These are phyloP conservation scores for Brevimyrus niger DNA, from an alignment of 2,113 vertebrate species.

Conservation along the genomic window DNA sequence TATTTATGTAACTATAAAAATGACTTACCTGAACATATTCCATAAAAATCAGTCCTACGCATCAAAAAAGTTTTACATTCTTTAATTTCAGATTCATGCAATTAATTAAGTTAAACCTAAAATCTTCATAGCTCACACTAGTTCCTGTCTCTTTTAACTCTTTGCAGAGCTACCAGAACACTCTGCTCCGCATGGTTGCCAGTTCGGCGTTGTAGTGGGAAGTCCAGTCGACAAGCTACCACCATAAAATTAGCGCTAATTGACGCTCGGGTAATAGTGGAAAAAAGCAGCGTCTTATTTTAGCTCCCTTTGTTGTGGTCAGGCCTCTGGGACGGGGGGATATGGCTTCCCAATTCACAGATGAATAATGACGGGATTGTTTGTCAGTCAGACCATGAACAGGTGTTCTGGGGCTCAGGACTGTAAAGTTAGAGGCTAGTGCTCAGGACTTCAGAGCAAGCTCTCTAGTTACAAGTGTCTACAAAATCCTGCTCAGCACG, in stretches of 20 bases:
- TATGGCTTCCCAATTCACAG: slow-evolving; percentile 27
- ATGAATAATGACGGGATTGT: slow-evolving; percentile 49
- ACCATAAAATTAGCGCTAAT: slow-evolving; percentile 10
- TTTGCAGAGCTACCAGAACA: neutral
- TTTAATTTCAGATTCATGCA: neutral
- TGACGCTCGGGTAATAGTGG: neutral
- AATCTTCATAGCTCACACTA: neutral
- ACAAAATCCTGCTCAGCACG: slow-evolving; percentile 36
- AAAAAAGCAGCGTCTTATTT: neutral
- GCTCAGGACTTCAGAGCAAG: slow-evolving; percentile 24
- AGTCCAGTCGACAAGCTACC: neutral
- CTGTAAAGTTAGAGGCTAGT: slow-evolving; percentile 24
- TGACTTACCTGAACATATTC: neutral
- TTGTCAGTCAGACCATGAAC: slow-evolving; percentile 47
- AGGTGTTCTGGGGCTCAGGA: slow-evolving; percentile 44
- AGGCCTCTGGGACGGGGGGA: neutral
- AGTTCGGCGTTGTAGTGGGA: neutral
- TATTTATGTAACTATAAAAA: neutral
- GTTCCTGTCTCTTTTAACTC: neutral
- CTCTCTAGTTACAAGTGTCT: slow-evolving; percentile 44
- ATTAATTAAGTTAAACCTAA: neutral
- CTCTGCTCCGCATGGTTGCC: no score
- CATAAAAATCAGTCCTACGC: neutral
- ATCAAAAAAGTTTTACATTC: neutral
- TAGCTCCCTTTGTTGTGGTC: slow-evolving; percentile 3